phyloP scores from a whole-genome alignment of 2,797 vertebrate species.

The Scarus forsteni region DNA sequence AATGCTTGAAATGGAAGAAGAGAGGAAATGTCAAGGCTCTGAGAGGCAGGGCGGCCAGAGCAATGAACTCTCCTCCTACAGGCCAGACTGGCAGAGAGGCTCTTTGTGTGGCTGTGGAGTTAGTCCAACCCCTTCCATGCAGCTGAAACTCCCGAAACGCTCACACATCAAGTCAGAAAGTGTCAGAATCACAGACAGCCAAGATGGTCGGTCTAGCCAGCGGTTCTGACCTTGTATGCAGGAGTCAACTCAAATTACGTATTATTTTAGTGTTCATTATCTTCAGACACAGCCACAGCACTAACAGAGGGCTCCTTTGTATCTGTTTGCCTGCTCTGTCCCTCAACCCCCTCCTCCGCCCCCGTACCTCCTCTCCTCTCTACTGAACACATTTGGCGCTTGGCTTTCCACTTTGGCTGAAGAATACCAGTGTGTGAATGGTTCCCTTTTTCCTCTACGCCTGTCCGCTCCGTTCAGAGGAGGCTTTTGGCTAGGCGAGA shows the following conservation, averaged over 20 bases:
- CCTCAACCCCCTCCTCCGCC: conserved; percentile 43
- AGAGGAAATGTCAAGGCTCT: conserved; percentile 69
- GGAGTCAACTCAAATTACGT: conserved; percentile 65
- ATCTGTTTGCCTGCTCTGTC: conserved; percentile 66
- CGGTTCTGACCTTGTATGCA: conserved; percentile 58
- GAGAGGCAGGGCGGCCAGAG: conserved; percentile 56
- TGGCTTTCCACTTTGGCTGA: conserved; percentile 69
- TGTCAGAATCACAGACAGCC: conserved; percentile 63
- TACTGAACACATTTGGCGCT: conserved; percentile 72
- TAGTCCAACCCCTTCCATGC: conserved; percentile 56
- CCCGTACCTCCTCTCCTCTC: conserved; percentile 55
- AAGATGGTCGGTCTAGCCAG: conserved; percentile 51
- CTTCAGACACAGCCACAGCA: conserved; percentile 48
- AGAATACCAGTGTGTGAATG: conserved; percentile 78
- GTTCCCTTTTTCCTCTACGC: conserved; percentile 63
- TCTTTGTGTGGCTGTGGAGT: conserved; percentile 75
- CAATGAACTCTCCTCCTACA: conserved; percentile 71
- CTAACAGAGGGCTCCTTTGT: conserved; percentile 79
- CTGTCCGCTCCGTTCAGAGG: conserved; percentile 60
- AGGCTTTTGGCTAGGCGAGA: conserved; percentile 59
- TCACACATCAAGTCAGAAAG: conserved; percentile 68
- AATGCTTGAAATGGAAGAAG: conserved; percentile 61
- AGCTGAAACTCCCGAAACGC: conserved; percentile 59
- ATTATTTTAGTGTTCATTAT: conserved; percentile 79
- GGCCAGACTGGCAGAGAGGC: conserved; percentile 72